Evolutionary conservation across 1,140 invertebrate genomes (phyloP), one percentile per base, ranked within the genome.

Genomic region (Drosophila yakuba): DNA sequence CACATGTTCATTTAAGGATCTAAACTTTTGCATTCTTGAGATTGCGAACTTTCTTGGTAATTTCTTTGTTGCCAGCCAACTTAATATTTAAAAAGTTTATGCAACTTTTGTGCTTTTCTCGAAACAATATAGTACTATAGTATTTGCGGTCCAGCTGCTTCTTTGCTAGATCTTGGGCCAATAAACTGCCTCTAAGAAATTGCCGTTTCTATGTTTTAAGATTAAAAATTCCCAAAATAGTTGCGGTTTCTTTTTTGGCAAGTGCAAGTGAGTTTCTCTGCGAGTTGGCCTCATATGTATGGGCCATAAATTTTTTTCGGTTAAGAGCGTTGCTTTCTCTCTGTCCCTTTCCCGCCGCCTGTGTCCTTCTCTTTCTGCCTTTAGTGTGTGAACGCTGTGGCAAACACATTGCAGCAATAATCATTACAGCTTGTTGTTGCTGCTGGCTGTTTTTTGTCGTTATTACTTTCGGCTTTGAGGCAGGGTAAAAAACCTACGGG

Each of bases 361-460:
- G 32, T 38, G 39, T 61, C 51, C 59, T 32, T 39, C 28, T 44
- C 39, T 43, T 38, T 35, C 36, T 50, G 36, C 23, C 39, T 17
- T 58, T 43, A 36, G 47, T 45, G 50, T 81, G 78, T 74, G 82
- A 79, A 78, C 83, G 66, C 82, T 86, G 82, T 86, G 82, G 80
- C 80, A 84, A 83, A 83, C 80, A 84, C 80, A 83, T 86, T 58
- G 82, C 82, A 88, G 83, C 83, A 88, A 88, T 86, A 86, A 86
- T 86, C 83, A 88, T 88, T 88, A 80, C 84, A 56, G 79, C 82
- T 78, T 80, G 83, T 88, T 85, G 79, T 79, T 81, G 79, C 68
- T 72, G 48, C 68, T 71, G 68, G 62, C 71, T 76, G 71, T 57
- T 71, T 72, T 80, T 80, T 80, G 77, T 80, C 78, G 72, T 84